phyloP scores from a whole-genome alignment of 2,797 vertebrate genomes.

The Orestias chungarensis region DNA sequence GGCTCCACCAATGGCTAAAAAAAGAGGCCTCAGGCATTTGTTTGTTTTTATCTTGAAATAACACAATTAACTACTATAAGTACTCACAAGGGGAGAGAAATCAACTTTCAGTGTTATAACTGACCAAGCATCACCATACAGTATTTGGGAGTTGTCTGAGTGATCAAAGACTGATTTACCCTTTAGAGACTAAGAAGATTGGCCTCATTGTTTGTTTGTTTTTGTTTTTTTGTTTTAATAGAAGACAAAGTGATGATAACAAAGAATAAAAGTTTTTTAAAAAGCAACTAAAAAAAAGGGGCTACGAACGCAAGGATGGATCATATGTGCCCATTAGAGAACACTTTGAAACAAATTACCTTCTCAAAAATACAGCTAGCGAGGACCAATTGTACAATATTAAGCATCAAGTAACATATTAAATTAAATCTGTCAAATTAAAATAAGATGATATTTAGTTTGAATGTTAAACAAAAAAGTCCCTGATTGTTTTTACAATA shows the following conservation, averaged over 20 bases:
- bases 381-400: background rate
- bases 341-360: too few relatives aligned
- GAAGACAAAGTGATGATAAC: background rate
- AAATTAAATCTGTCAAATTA: background rate
- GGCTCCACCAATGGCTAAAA: background rate
- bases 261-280: background rate
- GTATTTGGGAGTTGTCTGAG: background rate
- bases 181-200: too few relatives aligned
- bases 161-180: too few relatives aligned
- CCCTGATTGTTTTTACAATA: background rate
- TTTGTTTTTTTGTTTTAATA: too few relatives aligned
- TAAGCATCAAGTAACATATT: background rate
- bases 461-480: background rate
- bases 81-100: background rate
- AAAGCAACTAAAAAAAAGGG: background rate
- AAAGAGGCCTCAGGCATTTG: conserved; percentile 13
- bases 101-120: background rate
- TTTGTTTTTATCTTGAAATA: conserved; percentile 22
- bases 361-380: too few relatives aligned
- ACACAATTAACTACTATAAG: conserved; percentile 8
- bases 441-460: background rate
- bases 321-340: background rate
- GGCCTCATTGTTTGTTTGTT: too few relatives aligned
- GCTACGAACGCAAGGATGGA: background rate
- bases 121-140: background rate